phyloP scores from a whole-genome alignment of 2,113 vertebrate genomes.

The Oreochromis tanganicae region DNA sequence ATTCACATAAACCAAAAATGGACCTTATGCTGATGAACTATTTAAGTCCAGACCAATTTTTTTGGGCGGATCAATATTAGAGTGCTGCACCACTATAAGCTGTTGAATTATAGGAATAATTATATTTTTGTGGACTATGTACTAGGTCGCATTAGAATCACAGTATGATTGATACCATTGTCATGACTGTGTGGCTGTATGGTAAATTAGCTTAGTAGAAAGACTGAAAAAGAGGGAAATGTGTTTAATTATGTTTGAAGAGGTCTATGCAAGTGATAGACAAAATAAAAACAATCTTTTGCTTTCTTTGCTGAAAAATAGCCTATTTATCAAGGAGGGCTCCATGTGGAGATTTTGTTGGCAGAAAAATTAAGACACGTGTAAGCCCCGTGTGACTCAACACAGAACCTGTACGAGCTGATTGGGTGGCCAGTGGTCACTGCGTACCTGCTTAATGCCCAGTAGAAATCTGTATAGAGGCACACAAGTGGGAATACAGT shows the following conservation, averaged over 20 bases:
- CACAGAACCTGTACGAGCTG: background rate
- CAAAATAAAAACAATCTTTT: background rate
- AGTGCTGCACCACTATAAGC: background rate
- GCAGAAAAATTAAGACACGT: background rate
- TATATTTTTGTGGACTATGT: background rate
- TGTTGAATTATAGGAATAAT: background rate
- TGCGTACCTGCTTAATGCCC: background rate
- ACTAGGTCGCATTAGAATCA: background rate
- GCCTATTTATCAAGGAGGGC: background rate
- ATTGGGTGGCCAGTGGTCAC: background rate
- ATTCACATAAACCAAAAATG: background rate
- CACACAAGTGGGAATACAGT: background rate
- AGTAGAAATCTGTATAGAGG: background rate
- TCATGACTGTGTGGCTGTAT: background rate
- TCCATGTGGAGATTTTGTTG: background rate
- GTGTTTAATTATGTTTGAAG: background rate
- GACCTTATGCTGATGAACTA: background rate
- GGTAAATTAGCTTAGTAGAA: background rate
- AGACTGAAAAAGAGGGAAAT: background rate
- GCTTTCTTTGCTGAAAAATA: background rate
- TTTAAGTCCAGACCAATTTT: background rate
- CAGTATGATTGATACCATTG: background rate
- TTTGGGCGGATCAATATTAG: background rate
- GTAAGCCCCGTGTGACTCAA: background rate
- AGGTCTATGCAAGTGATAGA: background rate